These are phyloP conservation scores for Sycophila sp. DNA, from an alignment of 1,140 invertebrate genomes.

Conservation along the genomic window DNA sequence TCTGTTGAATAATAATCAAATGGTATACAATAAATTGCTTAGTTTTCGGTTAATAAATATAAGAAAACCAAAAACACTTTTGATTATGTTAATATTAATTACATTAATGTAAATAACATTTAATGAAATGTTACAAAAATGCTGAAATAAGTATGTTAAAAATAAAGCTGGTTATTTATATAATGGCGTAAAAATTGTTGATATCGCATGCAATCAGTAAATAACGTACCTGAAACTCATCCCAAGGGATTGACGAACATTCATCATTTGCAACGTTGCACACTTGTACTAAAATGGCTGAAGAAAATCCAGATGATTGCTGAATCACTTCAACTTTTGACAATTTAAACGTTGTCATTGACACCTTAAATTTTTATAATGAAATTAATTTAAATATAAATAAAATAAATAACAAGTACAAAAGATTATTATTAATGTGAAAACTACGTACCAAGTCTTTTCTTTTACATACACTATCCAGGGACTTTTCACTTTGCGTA, in stretches of 20 bases:
- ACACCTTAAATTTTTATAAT: slow-evolving; percentile 70
- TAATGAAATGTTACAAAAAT: slow-evolving; percentile 18
- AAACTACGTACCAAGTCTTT: slow-evolving; percentile 75
- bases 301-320: slow-evolving; percentile 79
- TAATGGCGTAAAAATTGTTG: no score
- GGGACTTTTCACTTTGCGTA: slow-evolving; percentile 81
- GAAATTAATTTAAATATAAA: neutral
- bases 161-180: slow-evolving; percentile 14
- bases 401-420: neutral
- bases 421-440: neutral
- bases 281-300: slow-evolving; percentile 79
- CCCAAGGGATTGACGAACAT: slow-evolving; percentile 88
- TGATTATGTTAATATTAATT: neutral
- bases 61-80: neutral
- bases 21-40: neutral
- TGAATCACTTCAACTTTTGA: slow-evolving; percentile 85
- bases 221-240: slow-evolving; percentile 88
- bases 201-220: neutral
- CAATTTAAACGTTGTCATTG: slow-evolving; percentile 82
- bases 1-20: neutral
- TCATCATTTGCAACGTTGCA: slow-evolving; percentile 82
- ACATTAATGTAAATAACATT: slow-evolving; percentile 3
- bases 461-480: slow-evolving; percentile 80
- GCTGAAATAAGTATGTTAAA: slow-evolving; percentile 7
- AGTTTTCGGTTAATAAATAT: neutral